Conservation (phyloP, 2,797 vertebrate genomes). For the Halcyon leucocephala region DNA sequence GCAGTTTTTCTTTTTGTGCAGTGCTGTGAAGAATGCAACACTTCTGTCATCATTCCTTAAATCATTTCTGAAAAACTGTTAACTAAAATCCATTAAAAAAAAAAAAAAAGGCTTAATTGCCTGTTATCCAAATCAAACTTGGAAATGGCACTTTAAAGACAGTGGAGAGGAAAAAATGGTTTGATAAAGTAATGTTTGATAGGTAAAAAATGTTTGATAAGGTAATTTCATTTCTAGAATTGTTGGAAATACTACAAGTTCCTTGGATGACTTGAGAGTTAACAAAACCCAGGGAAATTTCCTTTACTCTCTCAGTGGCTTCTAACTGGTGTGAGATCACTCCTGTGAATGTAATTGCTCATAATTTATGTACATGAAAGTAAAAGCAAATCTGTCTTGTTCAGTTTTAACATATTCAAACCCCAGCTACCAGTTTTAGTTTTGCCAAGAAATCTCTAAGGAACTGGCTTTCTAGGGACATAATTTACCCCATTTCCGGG, state of each 20-base stretch:
- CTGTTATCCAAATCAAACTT: not conserved
- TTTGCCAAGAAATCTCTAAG: not conserved
- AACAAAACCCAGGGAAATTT: not conserved
- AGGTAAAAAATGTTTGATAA: not conserved
- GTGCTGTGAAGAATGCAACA: not conserved
- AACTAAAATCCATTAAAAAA: not conserved
- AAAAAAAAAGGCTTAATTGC: not conserved
- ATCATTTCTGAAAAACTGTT: not conserved
- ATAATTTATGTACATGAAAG: not conserved
- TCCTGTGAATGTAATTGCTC: not conserved
- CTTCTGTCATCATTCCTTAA: not conserved
- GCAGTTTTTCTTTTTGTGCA: not conserved
- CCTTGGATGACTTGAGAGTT: not conserved
- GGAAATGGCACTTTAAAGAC: not conserved
- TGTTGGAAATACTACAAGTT: not conserved
- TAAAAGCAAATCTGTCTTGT: not conserved
- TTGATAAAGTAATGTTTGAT: too few species aligned
- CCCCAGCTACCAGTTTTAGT: fast-evolving
- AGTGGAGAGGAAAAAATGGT: not conserved
- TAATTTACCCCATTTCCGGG: not conserved
- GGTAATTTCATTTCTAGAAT: not conserved
- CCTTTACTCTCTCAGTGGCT: not conserved
- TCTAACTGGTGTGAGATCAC: not conserved
- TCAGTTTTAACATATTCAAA: not conserved
- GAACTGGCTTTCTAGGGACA: not conserved